phyloP scores from a whole-genome alignment of 2,888 invertebrate species.

The Poecilobothrus nobilitatus region DNA sequence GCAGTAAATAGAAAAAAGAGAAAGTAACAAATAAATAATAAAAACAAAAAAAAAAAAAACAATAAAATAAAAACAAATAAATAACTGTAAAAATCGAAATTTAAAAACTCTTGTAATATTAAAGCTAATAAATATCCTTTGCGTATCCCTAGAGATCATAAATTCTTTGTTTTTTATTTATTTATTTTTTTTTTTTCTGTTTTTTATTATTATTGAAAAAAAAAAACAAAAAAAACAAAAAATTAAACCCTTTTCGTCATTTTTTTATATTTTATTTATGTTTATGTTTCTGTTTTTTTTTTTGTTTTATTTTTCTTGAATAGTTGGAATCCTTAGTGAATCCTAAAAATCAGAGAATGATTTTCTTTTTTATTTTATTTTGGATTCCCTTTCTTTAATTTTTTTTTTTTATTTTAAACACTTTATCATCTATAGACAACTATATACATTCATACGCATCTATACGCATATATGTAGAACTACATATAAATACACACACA shows the following conservation, averaged over 20 bases:
- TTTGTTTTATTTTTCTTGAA: too few species aligned
- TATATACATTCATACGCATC: too few species aligned
- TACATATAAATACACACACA: too few species aligned
- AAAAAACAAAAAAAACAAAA: too few species aligned
- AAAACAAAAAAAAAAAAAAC: neutral
- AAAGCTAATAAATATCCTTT: neutral
- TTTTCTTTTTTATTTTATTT: neutral
- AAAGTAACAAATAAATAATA: neutral
- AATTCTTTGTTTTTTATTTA: neutral
- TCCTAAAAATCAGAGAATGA: neutral
- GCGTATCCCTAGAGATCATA: slow-evolving; percentile 1
- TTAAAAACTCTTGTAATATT: neutral
- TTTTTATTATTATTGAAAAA: neutral
- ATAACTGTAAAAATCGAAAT: neutral
- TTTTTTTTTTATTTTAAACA: neutral
- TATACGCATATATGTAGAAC: too few species aligned
- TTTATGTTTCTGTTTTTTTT: too few species aligned
- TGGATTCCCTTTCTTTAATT: neutral
- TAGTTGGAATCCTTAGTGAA: neutral
- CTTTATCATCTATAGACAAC: too few species aligned
- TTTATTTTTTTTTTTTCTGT: neutral
- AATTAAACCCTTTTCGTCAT: neutral
- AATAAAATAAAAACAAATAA: neutral
- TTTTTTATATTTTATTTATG: too few species aligned
- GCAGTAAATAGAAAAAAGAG: neutral